Evolutionary conservation across 2,797 vertebrate species (phyloP).

Genomic region (Lepilemur ruficaudatus): DNA sequence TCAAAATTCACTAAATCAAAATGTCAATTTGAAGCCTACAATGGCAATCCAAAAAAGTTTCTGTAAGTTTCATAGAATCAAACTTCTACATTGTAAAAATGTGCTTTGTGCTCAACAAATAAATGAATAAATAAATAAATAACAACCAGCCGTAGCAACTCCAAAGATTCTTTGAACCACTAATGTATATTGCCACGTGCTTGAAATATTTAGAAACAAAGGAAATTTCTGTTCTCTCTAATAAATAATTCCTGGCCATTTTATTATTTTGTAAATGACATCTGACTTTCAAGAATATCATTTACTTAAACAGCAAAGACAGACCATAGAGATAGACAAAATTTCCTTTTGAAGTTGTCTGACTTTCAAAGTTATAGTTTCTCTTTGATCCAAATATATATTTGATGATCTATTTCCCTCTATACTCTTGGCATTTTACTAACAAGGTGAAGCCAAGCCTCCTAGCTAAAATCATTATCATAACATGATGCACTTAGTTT

Average conservation of each 20-base stretch:
- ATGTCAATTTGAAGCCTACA: background rate
- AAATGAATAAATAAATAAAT: background rate
- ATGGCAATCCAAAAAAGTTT: background rate
- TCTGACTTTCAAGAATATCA: background rate
- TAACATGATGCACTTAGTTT: background rate
- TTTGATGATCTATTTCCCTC: background rate
- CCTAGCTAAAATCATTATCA: background rate
- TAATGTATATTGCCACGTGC: background rate
- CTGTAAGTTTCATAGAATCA: background rate
- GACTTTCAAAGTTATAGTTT: constrained; percentile 48
- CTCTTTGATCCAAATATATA: constrained; percentile 8
- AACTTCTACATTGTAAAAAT: background rate
- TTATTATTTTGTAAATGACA: background rate
- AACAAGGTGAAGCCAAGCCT: background rate
- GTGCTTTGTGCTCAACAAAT: background rate
- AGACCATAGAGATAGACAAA: background rate
- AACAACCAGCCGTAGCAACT: background rate
- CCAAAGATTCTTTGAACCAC: background rate
- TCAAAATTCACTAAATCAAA: background rate
- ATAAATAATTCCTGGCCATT: background rate
- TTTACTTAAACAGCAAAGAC: constrained; percentile 21
- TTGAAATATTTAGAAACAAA: background rate
- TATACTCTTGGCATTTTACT: background rate
- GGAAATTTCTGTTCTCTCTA: background rate
- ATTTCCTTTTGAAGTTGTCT: constrained; percentile 24